A percentile compares a stretch with the other conserved stretches of the same genome.
phyloP scores from a whole-genome alignment of 2,888 invertebrate species.

The Aleiodes testaceus region DNA sequence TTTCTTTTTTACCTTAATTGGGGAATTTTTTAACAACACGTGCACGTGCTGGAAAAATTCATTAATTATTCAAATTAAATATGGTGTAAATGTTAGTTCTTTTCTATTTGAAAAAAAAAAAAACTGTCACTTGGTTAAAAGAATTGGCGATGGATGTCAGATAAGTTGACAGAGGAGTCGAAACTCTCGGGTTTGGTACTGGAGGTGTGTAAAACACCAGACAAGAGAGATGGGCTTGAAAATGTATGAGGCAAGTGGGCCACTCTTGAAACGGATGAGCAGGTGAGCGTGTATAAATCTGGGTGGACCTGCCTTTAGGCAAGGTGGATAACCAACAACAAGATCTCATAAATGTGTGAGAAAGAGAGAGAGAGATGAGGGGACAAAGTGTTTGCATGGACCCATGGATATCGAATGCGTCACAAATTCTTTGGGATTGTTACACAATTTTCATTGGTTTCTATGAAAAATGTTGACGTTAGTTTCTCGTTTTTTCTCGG shows the following conservation, averaged over 20 bases:
- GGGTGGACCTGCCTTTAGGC: conserved; percentile 53
- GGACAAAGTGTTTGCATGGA: conserved; percentile 31
- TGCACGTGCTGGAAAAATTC: too few relatives aligned
- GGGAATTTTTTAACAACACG: not conserved
- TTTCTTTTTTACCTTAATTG: not conserved
- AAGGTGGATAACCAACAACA: conserved; percentile 41
- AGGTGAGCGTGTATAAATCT: conserved; percentile 69
- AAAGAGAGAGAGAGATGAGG: conserved; percentile 36
- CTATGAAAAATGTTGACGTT: too few relatives aligned
- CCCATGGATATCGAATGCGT: conserved; percentile 54
- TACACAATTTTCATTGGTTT: too few relatives aligned
- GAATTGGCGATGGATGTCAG: conserved; percentile 9
- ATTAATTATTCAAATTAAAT: too few relatives aligned
- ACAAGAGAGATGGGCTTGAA: conserved; percentile 55
- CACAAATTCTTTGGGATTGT: conserved; percentile 6
- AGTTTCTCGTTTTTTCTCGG: too few relatives aligned
- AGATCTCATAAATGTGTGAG: conserved; percentile 35
- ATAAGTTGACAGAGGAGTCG: conserved; percentile 17
- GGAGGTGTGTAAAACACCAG: conserved; percentile 52
- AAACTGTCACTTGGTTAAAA: too few relatives aligned
- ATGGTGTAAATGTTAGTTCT: too few relatives aligned
- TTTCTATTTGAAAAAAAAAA: too few relatives aligned
- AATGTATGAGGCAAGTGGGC: conserved; percentile 62
- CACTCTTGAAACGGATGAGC: conserved; percentile 68
- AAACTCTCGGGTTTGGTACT: conserved; percentile 8